Evolutionary conservation across 1,140 invertebrate genomes (phyloP), one percentile per base, ranked within the genome.

Genomic region (Drosophila persimilis): DNA sequence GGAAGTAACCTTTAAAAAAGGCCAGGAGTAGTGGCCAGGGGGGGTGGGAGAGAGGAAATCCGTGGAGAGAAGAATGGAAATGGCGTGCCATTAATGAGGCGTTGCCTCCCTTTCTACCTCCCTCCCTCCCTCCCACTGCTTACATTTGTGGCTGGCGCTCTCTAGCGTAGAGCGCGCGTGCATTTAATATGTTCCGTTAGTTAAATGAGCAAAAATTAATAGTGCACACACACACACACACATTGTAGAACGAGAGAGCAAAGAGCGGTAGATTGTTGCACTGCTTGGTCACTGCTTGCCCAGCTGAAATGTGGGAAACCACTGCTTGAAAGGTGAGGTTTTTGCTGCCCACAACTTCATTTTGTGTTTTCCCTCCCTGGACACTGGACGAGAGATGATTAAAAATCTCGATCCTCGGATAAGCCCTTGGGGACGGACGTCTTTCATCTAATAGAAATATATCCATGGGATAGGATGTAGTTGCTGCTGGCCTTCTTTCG

Each of bases 131-230:
- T 15, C 8, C 35, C 26, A 57, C 20, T 24, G 55, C 22, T 5
- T 5, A 24, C 13, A 56, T 13, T 52, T 13, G 17, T 24, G 3
- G 3, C 39, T 15, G 6, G 6, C 48, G 20, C 31, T 31, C 29
- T 11, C 47, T 31, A 31, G 26, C 47, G 45, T 53, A 64, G 35
- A 72, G 35, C 58, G 75, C 66, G 80, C 66, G 80, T 84, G 80
- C 72, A 69, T 76, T 79, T 84, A 84, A 84, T 84, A 69, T 77
- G 64, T 65, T 45, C 71, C 44, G 61, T 74, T 66, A 83, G 74
- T 66, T 70, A 78, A 78, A 83, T 78, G 71, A 71, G 72, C 43
- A 65, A 73, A 73, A 79, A 79, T 84, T 79, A 83, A 83, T 83
- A 78, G 71, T 61, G 6, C 15, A 39, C 39, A 22, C 31, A 9